phyloP scores from a whole-genome alignment of 2,797 vertebrate genomes.

The Acipenser ruthenus region DNA sequence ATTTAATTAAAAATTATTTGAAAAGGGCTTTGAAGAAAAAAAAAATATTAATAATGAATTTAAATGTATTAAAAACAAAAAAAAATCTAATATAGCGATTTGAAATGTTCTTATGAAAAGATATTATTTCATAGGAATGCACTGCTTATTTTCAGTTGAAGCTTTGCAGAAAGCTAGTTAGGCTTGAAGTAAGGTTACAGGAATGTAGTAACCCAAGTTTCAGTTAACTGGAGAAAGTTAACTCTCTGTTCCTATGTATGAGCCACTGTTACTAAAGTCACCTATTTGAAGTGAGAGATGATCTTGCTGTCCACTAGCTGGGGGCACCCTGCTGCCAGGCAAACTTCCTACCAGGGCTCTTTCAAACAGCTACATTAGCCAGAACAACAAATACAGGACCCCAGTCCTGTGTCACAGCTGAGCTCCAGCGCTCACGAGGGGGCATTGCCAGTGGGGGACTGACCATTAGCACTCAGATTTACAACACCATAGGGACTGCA shows the following conservation, averaged over 20 bases:
- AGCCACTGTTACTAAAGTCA: neutral
- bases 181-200: constrained; percentile 15
- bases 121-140: constrained; percentile 10
- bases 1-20: neutral
- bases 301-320: constrained; percentile 27
- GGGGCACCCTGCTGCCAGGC: constrained; percentile 38
- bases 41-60: neutral
- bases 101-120: constrained; percentile 2
- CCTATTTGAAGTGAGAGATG: constrained; percentile 28
- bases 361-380: constrained; percentile 45
- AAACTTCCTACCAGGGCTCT: constrained; percentile 15
- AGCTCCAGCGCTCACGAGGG: constrained; percentile 34
- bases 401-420: constrained; percentile 14
- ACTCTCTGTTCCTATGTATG: constrained; percentile 9
- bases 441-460: constrained; percentile 38
- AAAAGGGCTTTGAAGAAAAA: constrained; percentile 4
- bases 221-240: constrained; percentile 33
- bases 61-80: too few species aligned
- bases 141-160: constrained; percentile 32
- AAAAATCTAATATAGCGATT: neutral
- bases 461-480: constrained; percentile 45
- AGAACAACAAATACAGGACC: constrained; percentile 42
- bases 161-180: constrained; percentile 28
- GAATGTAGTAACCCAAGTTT: constrained; percentile 17
- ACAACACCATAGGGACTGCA: constrained; percentile 36